Conservation (phyloP, 2,888 invertebrate species). For the Eueremaeus valkanovi region DNA sequence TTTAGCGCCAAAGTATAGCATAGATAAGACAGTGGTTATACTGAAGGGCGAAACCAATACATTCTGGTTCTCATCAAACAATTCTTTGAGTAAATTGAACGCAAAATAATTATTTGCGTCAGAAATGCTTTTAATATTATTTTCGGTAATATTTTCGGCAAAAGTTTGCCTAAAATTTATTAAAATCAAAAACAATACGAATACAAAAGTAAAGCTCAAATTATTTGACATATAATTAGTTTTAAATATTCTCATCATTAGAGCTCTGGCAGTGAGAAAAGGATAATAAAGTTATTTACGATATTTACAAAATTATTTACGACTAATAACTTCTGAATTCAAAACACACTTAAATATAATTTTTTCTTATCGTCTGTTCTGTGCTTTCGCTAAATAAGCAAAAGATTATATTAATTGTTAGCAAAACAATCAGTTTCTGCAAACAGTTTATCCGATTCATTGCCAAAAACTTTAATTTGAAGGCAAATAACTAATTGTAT, state of each 20-base stretch:
- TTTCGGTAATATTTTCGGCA: neutral
- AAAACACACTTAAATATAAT: no score
- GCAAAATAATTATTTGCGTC: conserved; percentile 10
- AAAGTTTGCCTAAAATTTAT: neutral
- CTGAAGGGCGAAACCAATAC: conserved; percentile 43
- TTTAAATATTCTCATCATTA: no score
- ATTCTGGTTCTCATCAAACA: conserved; percentile 29
- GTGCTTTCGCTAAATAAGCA: no score
- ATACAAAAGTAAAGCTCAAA: neutral
- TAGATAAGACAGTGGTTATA: conserved; percentile 40
- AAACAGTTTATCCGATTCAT: conserved; percentile 15
- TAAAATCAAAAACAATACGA: neutral
- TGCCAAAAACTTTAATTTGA: conserved; percentile 19
- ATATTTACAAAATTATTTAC: no score
- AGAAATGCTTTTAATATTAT: neutral
- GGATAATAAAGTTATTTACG: no score
- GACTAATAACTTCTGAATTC: no score
- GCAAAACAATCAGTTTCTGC: no score
- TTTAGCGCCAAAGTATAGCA: conserved; percentile 39
- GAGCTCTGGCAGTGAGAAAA: no score
- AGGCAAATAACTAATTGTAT: conserved; percentile 32
- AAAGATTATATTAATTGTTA: no score
- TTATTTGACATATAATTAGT: no score
- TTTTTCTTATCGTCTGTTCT: no score
- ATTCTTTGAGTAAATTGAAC: conserved; percentile 14